Conservation (phyloP, 2,888 invertebrate species). For the Busseola fusca region DNA sequence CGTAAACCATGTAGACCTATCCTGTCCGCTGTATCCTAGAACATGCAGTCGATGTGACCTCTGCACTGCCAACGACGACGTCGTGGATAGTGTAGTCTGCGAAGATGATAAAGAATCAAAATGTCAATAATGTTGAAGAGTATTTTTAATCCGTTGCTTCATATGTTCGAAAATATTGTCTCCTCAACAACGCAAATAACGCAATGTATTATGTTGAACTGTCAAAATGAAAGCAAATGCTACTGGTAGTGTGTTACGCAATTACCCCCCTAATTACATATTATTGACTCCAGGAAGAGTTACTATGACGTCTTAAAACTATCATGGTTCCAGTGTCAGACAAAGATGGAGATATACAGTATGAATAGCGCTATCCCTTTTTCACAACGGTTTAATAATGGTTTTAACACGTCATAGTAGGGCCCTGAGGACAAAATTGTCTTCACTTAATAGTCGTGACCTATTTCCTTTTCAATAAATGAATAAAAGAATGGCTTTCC, state of each 20-base stretch:
- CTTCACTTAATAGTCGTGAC: neutral
- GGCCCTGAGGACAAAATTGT: neutral
- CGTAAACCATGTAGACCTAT: neutral
- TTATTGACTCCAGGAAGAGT: conserved; percentile 10
- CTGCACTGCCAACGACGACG: neutral
- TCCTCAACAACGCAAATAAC: neutral
- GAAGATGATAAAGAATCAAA: neutral
- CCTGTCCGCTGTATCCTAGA: neutral
- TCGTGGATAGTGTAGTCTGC: neutral
- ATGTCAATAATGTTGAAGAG: too few species aligned
- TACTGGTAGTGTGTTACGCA: neutral
- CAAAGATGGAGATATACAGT: too few species aligned
- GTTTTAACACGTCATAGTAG: too few species aligned
- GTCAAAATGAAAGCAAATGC: neutral
- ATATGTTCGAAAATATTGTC: too few species aligned
- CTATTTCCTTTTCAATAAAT: conserved; percentile 3
- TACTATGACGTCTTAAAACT: too few species aligned
- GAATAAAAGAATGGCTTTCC: neutral
- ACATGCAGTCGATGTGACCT: neutral
- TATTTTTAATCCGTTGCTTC: too few species aligned
- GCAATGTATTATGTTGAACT: neutral
- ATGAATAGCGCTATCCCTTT: too few species aligned
- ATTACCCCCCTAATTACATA: neutral
- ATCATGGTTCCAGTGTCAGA: too few species aligned
- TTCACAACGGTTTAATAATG: too few species aligned